A percentile compares a stretch with the other conserved stretches of the same genome.
Evolutionary conservation across 2,113 vertebrate species (phyloP).

Genomic region (Pithys albifrons): DNA sequence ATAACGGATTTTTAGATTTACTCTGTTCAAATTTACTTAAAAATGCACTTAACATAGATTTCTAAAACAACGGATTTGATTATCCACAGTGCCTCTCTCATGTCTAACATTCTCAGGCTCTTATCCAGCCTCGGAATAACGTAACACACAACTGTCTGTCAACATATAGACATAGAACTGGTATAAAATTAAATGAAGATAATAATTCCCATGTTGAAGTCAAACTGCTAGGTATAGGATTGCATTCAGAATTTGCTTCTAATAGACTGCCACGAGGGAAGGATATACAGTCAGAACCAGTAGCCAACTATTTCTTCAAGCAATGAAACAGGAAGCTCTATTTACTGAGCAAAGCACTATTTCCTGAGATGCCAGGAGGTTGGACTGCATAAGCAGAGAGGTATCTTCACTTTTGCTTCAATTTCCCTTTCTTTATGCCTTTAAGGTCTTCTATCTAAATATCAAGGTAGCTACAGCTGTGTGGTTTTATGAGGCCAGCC

Average conservation of each 20-base stretch:
- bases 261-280: neutral
- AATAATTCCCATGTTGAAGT: neutral
- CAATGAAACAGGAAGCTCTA: neutral
- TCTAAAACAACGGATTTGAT: neutral
- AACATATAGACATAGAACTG: neutral
- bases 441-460: neutral
- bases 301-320: neutral
- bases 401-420: neutral
- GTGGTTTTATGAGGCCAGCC: neutral
- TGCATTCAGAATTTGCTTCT: neutral
- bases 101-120: neutral
- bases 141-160: neutral
- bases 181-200: neutral
- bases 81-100: neutral
- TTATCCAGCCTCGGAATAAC: neutral
- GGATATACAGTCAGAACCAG: neutral
- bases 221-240: neutral
- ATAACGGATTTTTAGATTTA: neutral
- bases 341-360: neutral
- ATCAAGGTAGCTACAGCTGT: neutral
- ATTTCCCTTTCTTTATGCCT: neutral
- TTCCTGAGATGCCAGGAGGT: neutral
- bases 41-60: neutral
- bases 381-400: neutral
- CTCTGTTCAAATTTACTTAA: neutral